A percentile compares a stretch with the other conserved stretches of the same genome.
phyloP scores from a whole-genome alignment of 2,113 vertebrate species.

The Neofelis nebulosa region DNA sequence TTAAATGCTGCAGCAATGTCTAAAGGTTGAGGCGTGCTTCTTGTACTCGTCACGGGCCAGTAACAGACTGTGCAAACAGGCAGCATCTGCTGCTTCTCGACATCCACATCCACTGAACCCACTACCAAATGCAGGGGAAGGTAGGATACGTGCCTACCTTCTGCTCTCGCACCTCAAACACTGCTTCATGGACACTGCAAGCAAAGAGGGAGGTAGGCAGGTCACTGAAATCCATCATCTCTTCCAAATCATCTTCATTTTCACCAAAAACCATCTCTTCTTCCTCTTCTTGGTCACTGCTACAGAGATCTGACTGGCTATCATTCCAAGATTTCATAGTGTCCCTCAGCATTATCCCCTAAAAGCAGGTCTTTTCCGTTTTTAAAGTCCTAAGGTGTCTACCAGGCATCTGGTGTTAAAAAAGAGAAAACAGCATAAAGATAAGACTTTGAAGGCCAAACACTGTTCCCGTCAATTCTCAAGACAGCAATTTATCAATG shows the following conservation, averaged over 20 bases:
- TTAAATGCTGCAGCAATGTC: neutral
- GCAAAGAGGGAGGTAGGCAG: conserved; percentile 94
- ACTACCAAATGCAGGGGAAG: neutral
- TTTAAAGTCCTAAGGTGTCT: conserved; percentile 37
- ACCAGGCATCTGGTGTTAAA: conserved; percentile 30
- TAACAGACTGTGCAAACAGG: neutral
- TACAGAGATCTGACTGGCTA: conserved; percentile 91
- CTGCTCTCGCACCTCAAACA: conserved; percentile 90
- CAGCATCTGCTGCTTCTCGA: neutral
- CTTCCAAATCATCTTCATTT: conserved; percentile 91
- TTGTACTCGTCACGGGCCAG: neutral
- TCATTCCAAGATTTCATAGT: conserved; percentile 91
- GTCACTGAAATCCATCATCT: conserved; percentile 97
- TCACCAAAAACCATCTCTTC: conserved; percentile 95
- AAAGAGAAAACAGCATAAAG: neutral
- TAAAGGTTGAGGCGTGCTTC: neutral
- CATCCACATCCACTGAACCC: neutral
- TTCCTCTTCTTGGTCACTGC: conserved; percentile 94
- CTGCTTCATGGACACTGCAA: conserved; percentile 91
- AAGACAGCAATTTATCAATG: neutral
- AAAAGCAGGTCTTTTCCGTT: neutral
- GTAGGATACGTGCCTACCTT: conserved; percentile 83
- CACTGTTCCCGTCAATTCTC: neutral
- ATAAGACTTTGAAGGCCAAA: neutral
- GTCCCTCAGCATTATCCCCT: conserved; percentile 89